Evolutionary conservation across 2,888 invertebrate species (phyloP).

Genomic region (Meloe dianella): DNA sequence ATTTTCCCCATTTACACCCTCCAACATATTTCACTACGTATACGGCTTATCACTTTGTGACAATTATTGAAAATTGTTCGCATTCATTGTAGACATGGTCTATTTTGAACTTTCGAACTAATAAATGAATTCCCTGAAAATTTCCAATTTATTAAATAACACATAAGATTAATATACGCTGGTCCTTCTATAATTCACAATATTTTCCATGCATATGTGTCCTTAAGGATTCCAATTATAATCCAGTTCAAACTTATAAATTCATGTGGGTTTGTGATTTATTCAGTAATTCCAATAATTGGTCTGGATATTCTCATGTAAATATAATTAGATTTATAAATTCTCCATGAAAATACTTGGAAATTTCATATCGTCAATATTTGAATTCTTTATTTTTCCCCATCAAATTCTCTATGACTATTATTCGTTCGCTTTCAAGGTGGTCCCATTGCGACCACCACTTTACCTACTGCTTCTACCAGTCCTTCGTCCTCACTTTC

Average conservation of each 20-base stretch:
- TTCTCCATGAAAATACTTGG: not conserved
- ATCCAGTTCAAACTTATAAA: not conserved
- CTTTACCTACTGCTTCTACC: not conserved
- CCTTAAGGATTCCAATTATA: not conserved
- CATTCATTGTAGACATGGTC: not conserved
- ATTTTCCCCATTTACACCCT: constrained; percentile 11
- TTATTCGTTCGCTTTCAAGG: not conserved
- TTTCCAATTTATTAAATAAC: constrained; percentile 3
- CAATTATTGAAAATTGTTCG: constrained; percentile 1
- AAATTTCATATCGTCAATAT: not conserved
- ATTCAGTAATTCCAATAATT: constrained; percentile 6
- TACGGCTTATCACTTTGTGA: no score
- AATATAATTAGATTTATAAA: not conserved
- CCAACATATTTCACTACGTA: not conserved
- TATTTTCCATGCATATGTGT: not conserved
- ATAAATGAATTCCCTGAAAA: not conserved
- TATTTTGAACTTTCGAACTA: not conserved
- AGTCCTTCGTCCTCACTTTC: constrained; percentile 7
- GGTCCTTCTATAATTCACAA: constrained; percentile 6
- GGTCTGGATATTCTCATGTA: not conserved
- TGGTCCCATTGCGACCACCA: constrained; percentile 6
- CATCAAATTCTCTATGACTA: not conserved
- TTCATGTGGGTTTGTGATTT: constrained; percentile 1
- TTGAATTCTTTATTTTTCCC: not conserved
- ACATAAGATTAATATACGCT: not conserved